Conservation (phyloP, 2,113 vertebrate species). For the Psophia crepitans region DNA sequence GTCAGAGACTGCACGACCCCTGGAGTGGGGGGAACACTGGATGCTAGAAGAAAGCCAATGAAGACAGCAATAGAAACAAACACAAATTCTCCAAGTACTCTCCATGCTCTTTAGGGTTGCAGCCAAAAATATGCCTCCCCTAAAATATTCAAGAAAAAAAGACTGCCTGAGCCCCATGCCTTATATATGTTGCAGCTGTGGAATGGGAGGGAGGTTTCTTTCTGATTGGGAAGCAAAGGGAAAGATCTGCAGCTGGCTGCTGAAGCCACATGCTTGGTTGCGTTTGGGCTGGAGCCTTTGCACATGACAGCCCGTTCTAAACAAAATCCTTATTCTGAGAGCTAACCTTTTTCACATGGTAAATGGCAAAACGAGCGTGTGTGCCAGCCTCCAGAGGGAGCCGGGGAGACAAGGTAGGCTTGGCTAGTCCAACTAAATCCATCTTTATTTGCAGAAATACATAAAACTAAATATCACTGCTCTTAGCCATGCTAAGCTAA, state of each 20-base stretch:
- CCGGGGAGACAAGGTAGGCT: neutral
- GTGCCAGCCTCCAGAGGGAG: neutral
- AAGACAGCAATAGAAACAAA: constrained; percentile 58
- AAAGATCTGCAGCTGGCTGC: constrained; percentile 42
- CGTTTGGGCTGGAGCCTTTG: neutral
- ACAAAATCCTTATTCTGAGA: neutral
- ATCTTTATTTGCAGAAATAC: neutral
- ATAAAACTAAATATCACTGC: neutral
- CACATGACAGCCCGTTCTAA: neutral
- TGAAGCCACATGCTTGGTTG: neutral
- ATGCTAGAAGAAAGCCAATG: constrained; percentile 28
- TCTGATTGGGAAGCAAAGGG: constrained; percentile 35
- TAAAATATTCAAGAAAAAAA: neutral
- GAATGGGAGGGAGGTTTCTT: neutral
- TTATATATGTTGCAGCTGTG: constrained; percentile 72
- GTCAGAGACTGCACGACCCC: neutral
- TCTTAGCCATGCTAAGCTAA: neutral
- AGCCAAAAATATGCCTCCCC: neutral
- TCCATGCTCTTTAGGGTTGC: constrained; percentile 55
- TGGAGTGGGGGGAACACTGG: neutral
- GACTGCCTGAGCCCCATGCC: neutral
- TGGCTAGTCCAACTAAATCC: too few species aligned
- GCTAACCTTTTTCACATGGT: neutral
- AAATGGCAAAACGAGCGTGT: neutral
- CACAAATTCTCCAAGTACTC: neutral